These are phyloP conservation scores for Spondyliosoma cantharus DNA, from an alignment of 2,797 vertebrate genomes.

Conservation along the genomic window DNA sequence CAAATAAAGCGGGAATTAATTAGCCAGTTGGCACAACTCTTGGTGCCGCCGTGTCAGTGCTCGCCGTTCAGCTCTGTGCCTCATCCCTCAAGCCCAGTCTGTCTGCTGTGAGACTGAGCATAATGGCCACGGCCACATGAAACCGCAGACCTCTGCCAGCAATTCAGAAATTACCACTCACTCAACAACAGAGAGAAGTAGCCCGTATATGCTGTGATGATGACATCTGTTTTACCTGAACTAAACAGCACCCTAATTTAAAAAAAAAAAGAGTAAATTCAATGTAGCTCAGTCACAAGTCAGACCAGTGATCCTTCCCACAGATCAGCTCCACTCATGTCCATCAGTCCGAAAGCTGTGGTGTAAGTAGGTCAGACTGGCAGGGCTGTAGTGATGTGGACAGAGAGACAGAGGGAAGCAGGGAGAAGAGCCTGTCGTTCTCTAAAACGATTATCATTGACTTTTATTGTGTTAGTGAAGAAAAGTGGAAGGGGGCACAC, in stretches of 20 bases:
- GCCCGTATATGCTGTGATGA: slow-evolving; percentile 19
- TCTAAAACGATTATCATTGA: slow-evolving; percentile 44
- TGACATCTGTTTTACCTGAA: slow-evolving; percentile 48
- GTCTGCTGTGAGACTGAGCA: slow-evolving; percentile 65
- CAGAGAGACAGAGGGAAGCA: slow-evolving; percentile 13
- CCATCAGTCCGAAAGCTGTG: slow-evolving; percentile 42
- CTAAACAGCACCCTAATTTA: slow-evolving; percentile 18
- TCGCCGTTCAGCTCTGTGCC: slow-evolving; percentile 64
- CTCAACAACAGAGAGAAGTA: slow-evolving; percentile 50
- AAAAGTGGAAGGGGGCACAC: slow-evolving; percentile 27
- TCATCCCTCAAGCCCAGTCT: slow-evolving; percentile 63
- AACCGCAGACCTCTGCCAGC: slow-evolving; percentile 60
- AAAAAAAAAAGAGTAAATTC: slow-evolving; percentile 17
- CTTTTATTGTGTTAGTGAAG: slow-evolving; percentile 43
- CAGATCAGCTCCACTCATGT: slow-evolving; percentile 27
- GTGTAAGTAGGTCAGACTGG: slow-evolving; percentile 66
- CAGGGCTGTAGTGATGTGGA: slow-evolving; percentile 35
- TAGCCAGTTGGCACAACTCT: slow-evolving; percentile 75
- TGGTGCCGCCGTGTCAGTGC: slow-evolving; percentile 64
- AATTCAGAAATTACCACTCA: slow-evolving; percentile 61
- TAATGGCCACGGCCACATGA: slow-evolving; percentile 49
- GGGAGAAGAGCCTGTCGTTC: slow-evolving; percentile 30
- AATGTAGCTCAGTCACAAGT: slow-evolving; percentile 28
- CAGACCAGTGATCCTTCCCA: slow-evolving; percentile 29
- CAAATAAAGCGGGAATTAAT: slow-evolving; percentile 84